Evolutionary conservation across 2,113 vertebrate genomes (phyloP).

Genomic region (Melanerpes formicivorus): DNA sequence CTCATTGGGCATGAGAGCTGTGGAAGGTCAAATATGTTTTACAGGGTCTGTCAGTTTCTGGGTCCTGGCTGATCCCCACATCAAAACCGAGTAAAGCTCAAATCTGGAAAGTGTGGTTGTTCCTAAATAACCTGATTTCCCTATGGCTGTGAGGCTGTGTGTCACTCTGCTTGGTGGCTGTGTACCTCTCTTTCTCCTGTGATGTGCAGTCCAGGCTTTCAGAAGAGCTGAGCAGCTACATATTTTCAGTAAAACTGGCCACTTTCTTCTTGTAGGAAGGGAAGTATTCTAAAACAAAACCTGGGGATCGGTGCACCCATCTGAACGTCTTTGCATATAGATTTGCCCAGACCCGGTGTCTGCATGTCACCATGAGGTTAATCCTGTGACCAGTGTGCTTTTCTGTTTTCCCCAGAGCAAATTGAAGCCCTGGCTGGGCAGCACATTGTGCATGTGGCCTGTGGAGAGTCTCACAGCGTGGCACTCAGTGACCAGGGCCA

Average conservation of each 20-base stretch:
- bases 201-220: not conserved
- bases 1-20: not conserved
- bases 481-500: constrained; percentile 92
- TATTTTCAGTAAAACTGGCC: not conserved
- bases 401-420: constrained; percentile 79
- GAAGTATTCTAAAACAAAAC: not conserved
- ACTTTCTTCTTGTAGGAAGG: not conserved
- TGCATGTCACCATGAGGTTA: not conserved
- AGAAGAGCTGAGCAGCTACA: not conserved
- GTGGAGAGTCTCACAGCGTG: constrained; percentile 88
- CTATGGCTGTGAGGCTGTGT: not conserved
- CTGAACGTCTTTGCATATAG: not conserved
- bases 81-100: not conserved
- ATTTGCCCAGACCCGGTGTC: not conserved
- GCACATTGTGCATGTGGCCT: constrained; percentile 88
- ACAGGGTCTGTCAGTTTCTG: not conserved
- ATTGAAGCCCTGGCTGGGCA: constrained; percentile 89
- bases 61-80: not conserved
- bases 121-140: not conserved
- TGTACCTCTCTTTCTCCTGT: not conserved
- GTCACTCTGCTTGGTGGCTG: not conserved
- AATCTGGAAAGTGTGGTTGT: not conserved
- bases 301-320: not conserved
- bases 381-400: not conserved
- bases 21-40: not conserved